Conservation (phyloP, 2,113 vertebrate genomes). For the Stigmatopora nigra region DNA sequence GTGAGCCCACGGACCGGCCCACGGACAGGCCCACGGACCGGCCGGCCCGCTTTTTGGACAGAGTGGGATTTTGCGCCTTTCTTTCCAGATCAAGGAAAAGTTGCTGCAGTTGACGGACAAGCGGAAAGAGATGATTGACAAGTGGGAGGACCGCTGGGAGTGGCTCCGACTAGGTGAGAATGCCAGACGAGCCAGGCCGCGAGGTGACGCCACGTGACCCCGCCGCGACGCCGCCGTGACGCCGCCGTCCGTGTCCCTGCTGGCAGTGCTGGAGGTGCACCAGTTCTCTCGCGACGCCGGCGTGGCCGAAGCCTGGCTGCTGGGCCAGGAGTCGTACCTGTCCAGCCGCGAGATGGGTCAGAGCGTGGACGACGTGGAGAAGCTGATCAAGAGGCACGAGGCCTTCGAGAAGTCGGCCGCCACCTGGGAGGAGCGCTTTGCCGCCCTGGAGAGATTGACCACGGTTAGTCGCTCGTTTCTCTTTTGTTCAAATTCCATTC, state of each 20-base stretch:
- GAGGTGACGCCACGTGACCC: no score
- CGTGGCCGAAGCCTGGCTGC: constrained; percentile 93
- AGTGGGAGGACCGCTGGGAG: constrained; percentile 93
- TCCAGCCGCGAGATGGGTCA: constrained; percentile 90
- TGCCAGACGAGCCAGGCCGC: no score
- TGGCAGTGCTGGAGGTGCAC: constrained; percentile 63
- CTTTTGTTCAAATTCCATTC: no score
- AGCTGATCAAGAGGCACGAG: constrained; percentile 95
- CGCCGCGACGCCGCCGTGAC: no score
- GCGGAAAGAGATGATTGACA: constrained; percentile 97
- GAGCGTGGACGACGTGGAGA: constrained; percentile 96
- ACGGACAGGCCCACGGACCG: no score
- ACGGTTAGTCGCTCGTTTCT: constrained; percentile 68
- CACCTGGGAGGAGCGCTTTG: constrained; percentile 96
- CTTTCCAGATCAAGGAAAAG: constrained; percentile 85
- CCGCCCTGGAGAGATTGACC: constrained; percentile 90
- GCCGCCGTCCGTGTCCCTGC: background rate
- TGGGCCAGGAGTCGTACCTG: constrained; percentile 94
- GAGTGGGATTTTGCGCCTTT: no score
- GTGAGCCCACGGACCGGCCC: constrained; percentile 51
- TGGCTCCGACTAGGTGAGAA: constrained; percentile 91
- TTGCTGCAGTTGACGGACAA: constrained; percentile 89
- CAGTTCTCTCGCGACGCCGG: constrained; percentile 86
- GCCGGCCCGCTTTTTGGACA: no score
- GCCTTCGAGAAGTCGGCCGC: constrained; percentile 97